phyloP scores from a whole-genome alignment of 1,140 invertebrate species.

The Drosophila santomea region DNA sequence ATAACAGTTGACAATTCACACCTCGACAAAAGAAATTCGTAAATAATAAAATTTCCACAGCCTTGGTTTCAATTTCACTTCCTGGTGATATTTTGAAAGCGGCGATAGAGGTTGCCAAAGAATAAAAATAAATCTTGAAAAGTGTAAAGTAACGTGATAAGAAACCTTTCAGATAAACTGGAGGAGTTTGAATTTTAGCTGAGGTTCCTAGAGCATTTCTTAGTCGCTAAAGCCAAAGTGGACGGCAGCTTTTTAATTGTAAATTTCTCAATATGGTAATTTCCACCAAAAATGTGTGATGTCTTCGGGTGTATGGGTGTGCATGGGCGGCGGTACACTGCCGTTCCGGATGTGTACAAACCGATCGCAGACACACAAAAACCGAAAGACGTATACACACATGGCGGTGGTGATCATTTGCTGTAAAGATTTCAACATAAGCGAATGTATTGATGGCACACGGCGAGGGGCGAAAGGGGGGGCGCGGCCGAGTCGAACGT shows the following conservation, averaged over 20 bases:
- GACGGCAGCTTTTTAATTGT: conserved; percentile 67
- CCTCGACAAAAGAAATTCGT: neutral
- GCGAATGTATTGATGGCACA: conserved; percentile 72
- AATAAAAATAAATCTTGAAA: neutral
- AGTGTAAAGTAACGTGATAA: neutral
- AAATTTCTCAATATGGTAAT: conserved; percentile 83
- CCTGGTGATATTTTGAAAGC: conserved; percentile 2
- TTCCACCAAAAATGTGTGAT: conserved; percentile 67
- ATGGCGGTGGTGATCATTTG: conserved; percentile 45
- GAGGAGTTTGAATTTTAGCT: no score
- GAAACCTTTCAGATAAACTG: no score
- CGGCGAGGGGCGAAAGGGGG: conserved; percentile 11
- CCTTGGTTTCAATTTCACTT: conserved; percentile 11
- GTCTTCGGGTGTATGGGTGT: conserved; percentile 34
- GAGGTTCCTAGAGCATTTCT: conserved; percentile 7
- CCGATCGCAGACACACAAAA: conserved; percentile 46
- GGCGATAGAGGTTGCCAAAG: neutral
- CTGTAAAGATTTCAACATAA: conserved; percentile 64
- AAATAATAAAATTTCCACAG: neutral
- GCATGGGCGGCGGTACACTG: conserved; percentile 65
- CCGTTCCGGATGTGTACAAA: conserved; percentile 81
- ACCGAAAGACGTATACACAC: conserved; percentile 37
- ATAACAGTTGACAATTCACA: neutral
- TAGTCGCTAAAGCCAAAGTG: neutral
- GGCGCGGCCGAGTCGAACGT: conserved; percentile 37